These are phyloP conservation scores for Anser brachyrhynchus DNA, from an alignment of 2,113 vertebrate species.

Conservation along the genomic window DNA sequence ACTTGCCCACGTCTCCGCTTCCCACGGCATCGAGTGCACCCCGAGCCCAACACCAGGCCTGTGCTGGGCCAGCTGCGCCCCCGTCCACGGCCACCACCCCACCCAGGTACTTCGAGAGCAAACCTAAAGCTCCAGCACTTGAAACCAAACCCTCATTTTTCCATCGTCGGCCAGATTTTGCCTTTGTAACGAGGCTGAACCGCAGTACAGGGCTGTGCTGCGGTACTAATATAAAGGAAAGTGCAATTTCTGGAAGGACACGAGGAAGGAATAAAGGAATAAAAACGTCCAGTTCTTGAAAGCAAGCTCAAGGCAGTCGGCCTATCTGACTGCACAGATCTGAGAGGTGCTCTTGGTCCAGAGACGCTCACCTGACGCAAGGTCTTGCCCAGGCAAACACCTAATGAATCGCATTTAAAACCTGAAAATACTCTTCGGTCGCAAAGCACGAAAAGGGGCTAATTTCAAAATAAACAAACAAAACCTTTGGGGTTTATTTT, in stretches of 20 bases:
- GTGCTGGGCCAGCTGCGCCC: fast-evolving
- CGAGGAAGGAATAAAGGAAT: fast-evolving
- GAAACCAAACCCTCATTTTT: fast-evolving
- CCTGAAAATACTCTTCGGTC: not conserved
- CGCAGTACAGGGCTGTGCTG: not conserved
- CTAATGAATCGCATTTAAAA: not conserved
- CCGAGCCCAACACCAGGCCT: not conserved
- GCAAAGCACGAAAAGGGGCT: not conserved
- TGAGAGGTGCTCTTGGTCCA: not conserved
- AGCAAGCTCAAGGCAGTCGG: not conserved
- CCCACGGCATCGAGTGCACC: not conserved
- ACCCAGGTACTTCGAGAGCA: fast-evolving
- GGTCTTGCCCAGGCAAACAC: not conserved
- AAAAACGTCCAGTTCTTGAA: fast-evolving
- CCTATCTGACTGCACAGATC: fast-evolving
- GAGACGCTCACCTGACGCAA: not conserved
- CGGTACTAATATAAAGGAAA: not conserved
- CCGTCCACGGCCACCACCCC: not conserved
- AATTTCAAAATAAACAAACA: not conserved
- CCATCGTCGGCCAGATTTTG: fast-evolving
- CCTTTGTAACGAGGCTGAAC: not conserved
- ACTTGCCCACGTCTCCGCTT: fast-evolving
- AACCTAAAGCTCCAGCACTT: not conserved
- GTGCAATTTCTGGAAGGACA: not conserved
- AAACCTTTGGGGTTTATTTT: not conserved